Evolutionary conservation across 2,113 vertebrate genomes (phyloP).

Genomic region (Cyanoderma ruficeps): DNA sequence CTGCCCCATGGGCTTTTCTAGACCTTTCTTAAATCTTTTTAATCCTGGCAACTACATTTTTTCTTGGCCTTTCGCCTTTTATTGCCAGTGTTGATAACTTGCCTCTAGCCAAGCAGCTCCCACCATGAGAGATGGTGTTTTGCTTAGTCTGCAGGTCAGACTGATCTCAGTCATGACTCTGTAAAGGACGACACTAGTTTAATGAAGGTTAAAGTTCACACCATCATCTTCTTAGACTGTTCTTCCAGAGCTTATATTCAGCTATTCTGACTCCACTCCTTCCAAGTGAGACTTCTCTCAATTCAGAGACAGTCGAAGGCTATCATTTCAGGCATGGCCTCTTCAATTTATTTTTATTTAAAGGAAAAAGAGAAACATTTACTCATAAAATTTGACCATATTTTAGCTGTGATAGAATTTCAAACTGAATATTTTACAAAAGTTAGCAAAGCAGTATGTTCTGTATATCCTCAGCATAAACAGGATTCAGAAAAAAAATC

Average conservation of each 20-base stretch:
- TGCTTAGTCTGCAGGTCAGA: neutral
- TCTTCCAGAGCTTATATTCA: neutral
- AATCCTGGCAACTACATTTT: neutral
- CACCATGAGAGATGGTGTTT: rapidly evolving
- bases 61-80: neutral
- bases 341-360: neutral
- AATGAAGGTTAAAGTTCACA: neutral
- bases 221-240: neutral
- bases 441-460: neutral
- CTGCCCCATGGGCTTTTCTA: neutral
- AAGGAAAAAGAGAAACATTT: neutral
- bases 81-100: neutral
- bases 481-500: neutral
- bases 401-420: neutral
- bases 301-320: neutral
- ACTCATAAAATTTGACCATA: neutral
- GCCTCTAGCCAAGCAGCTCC: neutral
- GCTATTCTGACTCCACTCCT: neutral
- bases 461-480: neutral
- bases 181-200: neutral
- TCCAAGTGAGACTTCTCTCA: neutral
- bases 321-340: neutral
- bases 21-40: neutral
- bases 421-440: neutral
- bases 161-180: neutral